Evolutionary conservation across 2,888 invertebrate species (phyloP), one percentile per base, ranked within the genome.

Genomic region (Andrena praecox): DNA sequence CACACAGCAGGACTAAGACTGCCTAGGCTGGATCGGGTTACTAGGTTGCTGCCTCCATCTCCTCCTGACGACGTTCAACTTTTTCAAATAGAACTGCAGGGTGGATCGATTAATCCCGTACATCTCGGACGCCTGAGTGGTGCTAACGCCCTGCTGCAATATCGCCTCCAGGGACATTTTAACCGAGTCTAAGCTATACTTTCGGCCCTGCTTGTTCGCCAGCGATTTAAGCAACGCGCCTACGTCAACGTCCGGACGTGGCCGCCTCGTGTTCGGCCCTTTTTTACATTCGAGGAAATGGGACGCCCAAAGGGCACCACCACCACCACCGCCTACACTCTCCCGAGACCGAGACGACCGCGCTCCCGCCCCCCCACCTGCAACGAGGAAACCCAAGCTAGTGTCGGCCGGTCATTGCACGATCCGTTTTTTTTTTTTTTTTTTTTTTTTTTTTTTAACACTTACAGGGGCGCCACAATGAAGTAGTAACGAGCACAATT

Each of bases 91-190:
- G 91, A 95, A 94, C 85, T 95, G 95, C 88, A 95, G 93, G 79
- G 94, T 95, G 74, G 95, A 95, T 68, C 95, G 94, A 92, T 95
- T 95, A 91, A 95, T 95, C 82, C 95, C 95, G 86, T 94, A 95
- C 93, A 94, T 94, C 86, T 94, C 91, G 54, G 95, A 95, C 66
- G 95, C 95, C 87, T 94, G 94, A 80, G 95, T 95, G 77, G 95
- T 95, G 87, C 94, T 95, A 89, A 94, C 91, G 82, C 95, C 95
- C 89, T 94, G 94, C 90, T 95, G 95, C 87, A 95, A 93, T 85
- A 95, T 94, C 63, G 94, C 94, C 89, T 95, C 94, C 89, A 95
- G 90, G 48, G 95, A 95, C 91, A 93, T 91, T 91, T 93, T 94
- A 85, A 95, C 93, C 75, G 93, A 93, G 77, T 94, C 93, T 92